Percentiles rank a stretch among this genome's conserved stretches.
Conservation (phyloP, 1,140 invertebrate genomes). For the Chrysomallon squamiferum region DNA sequence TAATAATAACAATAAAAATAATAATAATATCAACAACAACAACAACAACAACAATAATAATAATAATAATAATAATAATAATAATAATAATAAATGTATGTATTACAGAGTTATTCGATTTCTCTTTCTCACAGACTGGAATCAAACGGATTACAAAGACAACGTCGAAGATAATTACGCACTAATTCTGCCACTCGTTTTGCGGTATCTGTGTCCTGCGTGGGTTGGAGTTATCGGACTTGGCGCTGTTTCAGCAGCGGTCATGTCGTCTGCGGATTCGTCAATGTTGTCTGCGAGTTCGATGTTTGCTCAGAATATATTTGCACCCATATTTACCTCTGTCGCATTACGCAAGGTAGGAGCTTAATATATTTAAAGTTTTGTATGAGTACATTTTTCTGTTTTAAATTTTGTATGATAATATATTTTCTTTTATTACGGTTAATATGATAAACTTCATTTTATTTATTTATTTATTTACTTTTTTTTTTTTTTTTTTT, state of each 20-base stretch:
- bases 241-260: constrained; percentile 96
- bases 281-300: constrained; percentile 94
- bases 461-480: background rate
- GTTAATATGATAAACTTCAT: background rate
- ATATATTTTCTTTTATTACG: background rate
- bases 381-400: background rate
- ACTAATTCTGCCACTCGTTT: constrained; percentile 94
- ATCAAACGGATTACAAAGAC: constrained; percentile 17
- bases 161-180: constrained; percentile 73
- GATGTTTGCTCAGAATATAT: constrained; percentile 97
- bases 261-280: constrained; percentile 98
- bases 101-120: background rate
- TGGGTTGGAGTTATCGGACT: constrained; percentile 95
- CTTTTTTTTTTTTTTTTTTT: background rate
- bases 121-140: constrained; percentile 23
- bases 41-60: background rate
- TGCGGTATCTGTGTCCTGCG: constrained; percentile 90
- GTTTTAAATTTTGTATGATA: background rate
- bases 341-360: background rate
- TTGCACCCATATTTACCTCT: constrained; percentile 14
- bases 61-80: background rate
- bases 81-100: background rate
- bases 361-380: background rate
- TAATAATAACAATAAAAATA: background rate
- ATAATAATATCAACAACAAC: background rate